Base-by-base conservation (phyloP, 2,888 invertebrate genomes). In the Fragum whitleyi region DNA sequence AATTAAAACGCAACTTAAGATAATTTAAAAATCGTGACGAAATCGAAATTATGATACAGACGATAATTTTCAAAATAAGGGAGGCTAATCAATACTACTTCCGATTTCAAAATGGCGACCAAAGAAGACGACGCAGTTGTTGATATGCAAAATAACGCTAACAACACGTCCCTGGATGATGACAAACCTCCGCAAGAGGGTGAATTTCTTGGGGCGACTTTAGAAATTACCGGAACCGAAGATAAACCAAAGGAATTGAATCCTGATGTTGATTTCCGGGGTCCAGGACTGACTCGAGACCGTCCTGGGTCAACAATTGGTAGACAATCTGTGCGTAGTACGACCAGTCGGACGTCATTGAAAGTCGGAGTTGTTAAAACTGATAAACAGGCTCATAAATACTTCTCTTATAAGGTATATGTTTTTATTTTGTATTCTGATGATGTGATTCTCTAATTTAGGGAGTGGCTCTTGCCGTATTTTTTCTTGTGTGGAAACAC, bases 251-350 rank as follows among this genome's bases (percentile, higher is more conserved):
- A 72, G 11, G 75, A 67, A 11, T 79, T 79, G 23, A 71, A 74
- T 0, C 74, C 86, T 5, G 87, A 86, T 21, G 87, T 87, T 0
- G 87, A 86, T 14, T 86, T 86, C 62, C 74, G 81, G 7, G 86
- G 81, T 11, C 74, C 79, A 19, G 83, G 83, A 16, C 77, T 87
- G 23, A 85, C 85, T 68, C 71, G 87, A 23, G 86, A 88, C 62
- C 88, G 91, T 0, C 91, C 91, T 7, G 91, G 91, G 29, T 90
- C 90, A 51, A 87, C 88, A 0, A 88, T 88, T 61, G 89, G 90
- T 61, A 82, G 90, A 23, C 88, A 87, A 74, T 90, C 90, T 76
- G 86, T 90, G 16, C 81, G 81, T 11, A 89, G 89, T 67, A 89
- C 90, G 2, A 69, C 84, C 0, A 91, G 91, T 55, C 76, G 88